Evolutionary conservation across 2,113 vertebrate genomes (phyloP), one percentile per base, ranked within the genome.

Genomic region (Odontophorus gujanensis): DNA sequence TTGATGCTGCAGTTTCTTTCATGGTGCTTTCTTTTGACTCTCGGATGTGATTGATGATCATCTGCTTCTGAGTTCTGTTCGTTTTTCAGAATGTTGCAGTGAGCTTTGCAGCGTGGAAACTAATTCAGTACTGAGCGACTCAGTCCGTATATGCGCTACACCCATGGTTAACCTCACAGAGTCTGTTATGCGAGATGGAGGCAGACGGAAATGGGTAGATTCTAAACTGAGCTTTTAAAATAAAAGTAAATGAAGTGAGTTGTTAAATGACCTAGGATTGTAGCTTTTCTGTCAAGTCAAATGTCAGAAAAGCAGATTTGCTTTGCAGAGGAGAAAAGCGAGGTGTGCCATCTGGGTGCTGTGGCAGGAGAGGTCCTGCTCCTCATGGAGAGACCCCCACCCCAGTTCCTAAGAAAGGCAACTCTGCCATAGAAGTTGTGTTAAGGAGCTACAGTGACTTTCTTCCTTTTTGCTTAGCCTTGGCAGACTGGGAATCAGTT

Each of bases 221-320:
- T 97, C 85, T 95, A 96, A 96, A 95, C 89, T n/a, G 77, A 96
- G 94, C 94, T 96, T 96, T 94, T 95, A 91, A 96, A 96, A 97
- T 96, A 96, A 96, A 97, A 97, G 92, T 93, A 97, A 96, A 96
- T 96, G 96, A 91, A 96, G 94, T 95, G 95, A 95, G 87, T 95
- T 96, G 90, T 85, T 97, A 91, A 95, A 95, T 96, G 94, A 92
- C 77, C 85, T 95, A 83, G 89, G 71, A 59, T 86, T 91, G 90
- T 91, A 94, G 85, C 87, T 87, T 93, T 94, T 91, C 95, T 96
- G 93, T 95, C 92, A 94, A 81, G 85, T 88, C 87, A 78, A 82
- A 92, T 90, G 48, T 82, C 92, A 86, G 92, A 90, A 93, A 95
- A 95, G 55, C 81, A 80, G 87, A 48, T 95, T 96, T 78, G 90